Evolutionary conservation across 1,140 invertebrate genomes (phyloP).

Genomic region (Euschistus heros): DNA sequence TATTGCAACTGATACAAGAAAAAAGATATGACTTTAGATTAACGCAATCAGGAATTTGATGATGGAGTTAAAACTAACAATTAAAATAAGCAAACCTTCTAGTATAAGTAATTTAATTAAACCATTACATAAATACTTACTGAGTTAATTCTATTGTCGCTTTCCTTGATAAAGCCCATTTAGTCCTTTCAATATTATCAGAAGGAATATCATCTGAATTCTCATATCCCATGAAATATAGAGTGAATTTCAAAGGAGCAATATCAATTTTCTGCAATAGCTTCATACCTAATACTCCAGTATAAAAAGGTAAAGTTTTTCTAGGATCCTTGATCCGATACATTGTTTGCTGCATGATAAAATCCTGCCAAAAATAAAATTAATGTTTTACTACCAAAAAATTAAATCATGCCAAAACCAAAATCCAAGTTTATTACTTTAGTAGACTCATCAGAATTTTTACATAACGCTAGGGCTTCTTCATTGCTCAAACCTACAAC

Average conservation of each 20-base stretch:
- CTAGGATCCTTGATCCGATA: conserved; percentile 85
- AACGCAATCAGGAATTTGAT: too few species aligned
- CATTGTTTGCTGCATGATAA: conserved; percentile 94
- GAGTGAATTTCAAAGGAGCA: conserved; percentile 75
- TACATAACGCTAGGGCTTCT: conserved; percentile 53
- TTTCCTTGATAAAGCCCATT: conserved; percentile 71
- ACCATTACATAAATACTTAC: conserved; percentile 58
- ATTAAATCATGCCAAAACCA: not conserved
- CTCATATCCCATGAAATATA: conserved; percentile 92
- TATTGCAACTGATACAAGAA: too few species aligned
- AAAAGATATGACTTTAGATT: too few species aligned
- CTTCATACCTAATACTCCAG: conserved; percentile 79
- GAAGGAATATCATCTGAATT: conserved; percentile 56
- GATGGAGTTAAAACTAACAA: too few species aligned
- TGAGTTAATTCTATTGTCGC: conserved; percentile 89
- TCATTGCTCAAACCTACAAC: conserved; percentile 47
- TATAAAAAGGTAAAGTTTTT: conserved; percentile 81
- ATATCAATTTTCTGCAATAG: conserved; percentile 82
- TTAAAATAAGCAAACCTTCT: too few species aligned
- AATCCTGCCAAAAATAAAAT: conserved; percentile 47
- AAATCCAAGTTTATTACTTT: conserved; percentile 39
- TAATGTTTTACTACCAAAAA: not conserved
- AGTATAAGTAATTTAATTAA: too few species aligned
- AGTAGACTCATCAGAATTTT: conserved; percentile 47
- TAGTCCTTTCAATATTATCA: conserved; percentile 52